Percentiles rank a stretch among this genome's conserved stretches.
Conservation (phyloP, 2,797 vertebrate species). For the Crenichthys baileyi region DNA sequence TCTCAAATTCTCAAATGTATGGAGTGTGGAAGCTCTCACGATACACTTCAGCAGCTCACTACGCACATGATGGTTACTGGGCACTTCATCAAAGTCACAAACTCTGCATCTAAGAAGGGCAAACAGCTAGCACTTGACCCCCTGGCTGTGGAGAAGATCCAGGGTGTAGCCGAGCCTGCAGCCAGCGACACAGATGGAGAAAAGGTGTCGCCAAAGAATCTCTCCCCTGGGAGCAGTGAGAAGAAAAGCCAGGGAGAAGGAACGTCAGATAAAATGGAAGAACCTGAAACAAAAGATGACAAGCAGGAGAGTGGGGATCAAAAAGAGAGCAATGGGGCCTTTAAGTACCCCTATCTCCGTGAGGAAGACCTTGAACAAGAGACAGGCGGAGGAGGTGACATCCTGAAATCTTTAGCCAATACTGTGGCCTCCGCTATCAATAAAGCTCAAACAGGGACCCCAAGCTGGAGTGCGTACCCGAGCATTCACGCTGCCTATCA, state of each 20-base stretch:
- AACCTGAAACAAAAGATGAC: slow-evolving; percentile 85
- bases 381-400: slow-evolving; percentile 94
- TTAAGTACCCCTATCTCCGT: slow-evolving; percentile 97
- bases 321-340: slow-evolving; percentile 86
- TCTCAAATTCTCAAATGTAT: slow-evolving; percentile 99
- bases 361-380: slow-evolving; percentile 98
- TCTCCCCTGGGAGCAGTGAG: slow-evolving; percentile 78
- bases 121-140: slow-evolving; percentile 97
- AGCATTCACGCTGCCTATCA: slow-evolving; percentile 99
- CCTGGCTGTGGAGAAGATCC: slow-evolving; percentile 96
- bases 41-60: slow-evolving; percentile 97
- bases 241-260: slow-evolving; percentile 84
- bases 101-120: slow-evolving; percentile 97
- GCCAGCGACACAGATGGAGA: slow-evolving; percentile 82
- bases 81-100: slow-evolving; percentile 98
- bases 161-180: slow-evolving; percentile 87
- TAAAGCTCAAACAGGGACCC: slow-evolving; percentile 98
- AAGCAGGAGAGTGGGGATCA: slow-evolving; percentile 87
- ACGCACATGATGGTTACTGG: slow-evolving; percentile 99
- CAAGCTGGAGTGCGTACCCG: slow-evolving; percentile 98
- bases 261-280: slow-evolving; percentile 84
- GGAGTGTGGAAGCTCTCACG: slow-evolving; percentile 98
- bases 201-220: slow-evolving; percentile 83
- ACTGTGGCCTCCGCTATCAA: slow-evolving; percentile 99
- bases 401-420: slow-evolving; percentile 97